These are phyloP conservation scores for Meles meles DNA, from an alignment of 2,113 vertebrate species.

Conservation along the genomic window DNA sequence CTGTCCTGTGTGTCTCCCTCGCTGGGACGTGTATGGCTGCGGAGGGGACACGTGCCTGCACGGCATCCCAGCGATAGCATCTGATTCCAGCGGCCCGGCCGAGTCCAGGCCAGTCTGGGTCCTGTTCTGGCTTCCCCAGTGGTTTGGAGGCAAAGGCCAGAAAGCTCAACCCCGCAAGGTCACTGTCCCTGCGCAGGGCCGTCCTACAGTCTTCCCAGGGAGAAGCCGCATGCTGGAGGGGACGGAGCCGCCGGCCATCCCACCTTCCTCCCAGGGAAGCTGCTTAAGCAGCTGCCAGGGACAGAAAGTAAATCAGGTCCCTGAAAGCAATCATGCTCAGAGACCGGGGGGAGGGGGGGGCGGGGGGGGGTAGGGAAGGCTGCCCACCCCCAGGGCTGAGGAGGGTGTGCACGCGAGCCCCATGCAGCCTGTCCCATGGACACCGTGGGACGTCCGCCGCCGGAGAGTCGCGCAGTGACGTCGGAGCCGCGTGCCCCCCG, in stretches of 20 bases:
- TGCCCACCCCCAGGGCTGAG: background rate
- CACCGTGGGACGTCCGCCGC: slow-evolving; percentile 71
- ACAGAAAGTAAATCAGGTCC: background rate
- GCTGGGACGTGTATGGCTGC: accelerated
- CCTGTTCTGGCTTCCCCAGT: background rate
- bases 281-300: background rate
- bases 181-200: no score
- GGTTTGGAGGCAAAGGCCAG: background rate
- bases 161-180: background rate
- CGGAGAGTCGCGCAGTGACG: slow-evolving; percentile 88
- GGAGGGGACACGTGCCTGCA: accelerated
- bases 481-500: slow-evolving; percentile 87
- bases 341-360: no score
- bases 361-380: no score
- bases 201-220: background rate
- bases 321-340: background rate
- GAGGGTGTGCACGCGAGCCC: accelerated
- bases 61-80: background rate
- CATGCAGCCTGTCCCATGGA: background rate
- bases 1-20: accelerated
- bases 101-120: background rate
- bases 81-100: background rate
- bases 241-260: background rate
- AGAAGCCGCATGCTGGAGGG: background rate
- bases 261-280: background rate